These are phyloP conservation scores for Ctenosaura bakeri DNA, from an alignment of 2,797 vertebrate genomes.

Conservation along the genomic window DNA sequence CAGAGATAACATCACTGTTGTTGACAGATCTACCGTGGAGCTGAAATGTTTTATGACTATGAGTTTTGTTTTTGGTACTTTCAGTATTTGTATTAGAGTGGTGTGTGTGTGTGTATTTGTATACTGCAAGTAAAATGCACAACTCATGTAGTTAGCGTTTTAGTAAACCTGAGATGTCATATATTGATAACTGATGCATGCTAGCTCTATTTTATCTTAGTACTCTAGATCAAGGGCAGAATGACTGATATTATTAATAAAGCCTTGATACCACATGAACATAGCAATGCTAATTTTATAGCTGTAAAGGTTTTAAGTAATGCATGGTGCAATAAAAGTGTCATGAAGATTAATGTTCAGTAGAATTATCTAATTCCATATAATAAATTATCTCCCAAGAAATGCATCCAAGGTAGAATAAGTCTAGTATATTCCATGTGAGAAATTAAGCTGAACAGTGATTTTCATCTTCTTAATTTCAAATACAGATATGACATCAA, in stretches of 20 bases:
- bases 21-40: conserved; percentile 30
- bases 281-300: conserved; percentile 77
- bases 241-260: conserved; percentile 79
- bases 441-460: conserved; percentile 41
- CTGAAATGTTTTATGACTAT: conserved; percentile 51
- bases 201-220: conserved; percentile 77
- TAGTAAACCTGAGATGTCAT: conserved; percentile 67
- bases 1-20: conserved; percentile 1
- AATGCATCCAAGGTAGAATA: conserved; percentile 54
- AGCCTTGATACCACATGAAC: conserved; percentile 68
- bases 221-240: conserved; percentile 74
- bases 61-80: background rate
- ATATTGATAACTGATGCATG: conserved; percentile 70
- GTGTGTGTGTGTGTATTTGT: too few species aligned
- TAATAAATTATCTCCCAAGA: conserved; percentile 72
- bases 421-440: conserved; percentile 56
- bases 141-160: conserved; percentile 45
- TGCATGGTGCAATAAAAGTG: conserved; percentile 76
- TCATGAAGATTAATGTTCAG: conserved; percentile 74
- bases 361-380: conserved; percentile 74
- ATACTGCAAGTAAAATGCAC: conserved; percentile 18
- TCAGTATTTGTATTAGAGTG: background rate
- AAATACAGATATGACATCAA: conserved; percentile 93
- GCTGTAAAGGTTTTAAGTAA: conserved; percentile 80
- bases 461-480: conserved; percentile 45